Evolutionary conservation across 2,888 invertebrate species (phyloP).

Genomic region (Capitulum mitella): DNA sequence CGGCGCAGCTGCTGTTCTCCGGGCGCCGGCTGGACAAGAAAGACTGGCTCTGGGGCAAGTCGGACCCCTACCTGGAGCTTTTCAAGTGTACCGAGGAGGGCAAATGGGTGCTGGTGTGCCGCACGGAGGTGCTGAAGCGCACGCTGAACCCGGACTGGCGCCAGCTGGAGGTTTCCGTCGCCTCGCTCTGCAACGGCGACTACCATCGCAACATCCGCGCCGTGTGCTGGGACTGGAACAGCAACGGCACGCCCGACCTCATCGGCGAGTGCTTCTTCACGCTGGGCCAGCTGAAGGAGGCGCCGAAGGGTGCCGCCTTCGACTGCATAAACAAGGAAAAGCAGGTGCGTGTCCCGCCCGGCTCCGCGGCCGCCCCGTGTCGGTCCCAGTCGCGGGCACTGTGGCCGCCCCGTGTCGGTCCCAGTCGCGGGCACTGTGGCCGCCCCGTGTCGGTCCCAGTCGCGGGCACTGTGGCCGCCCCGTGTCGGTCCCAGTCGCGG

Average conservation of each 20-base stretch:
- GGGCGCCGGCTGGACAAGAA: slow-evolving; percentile 42
- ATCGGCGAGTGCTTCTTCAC: slow-evolving; percentile 38
- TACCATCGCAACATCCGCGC: slow-evolving; percentile 47
- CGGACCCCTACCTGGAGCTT: slow-evolving; percentile 44
- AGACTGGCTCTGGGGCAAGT: slow-evolving; percentile 42
- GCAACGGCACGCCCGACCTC: slow-evolving; percentile 38
- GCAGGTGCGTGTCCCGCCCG: slow-evolving; percentile 37
- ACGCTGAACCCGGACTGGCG: slow-evolving; percentile 52
- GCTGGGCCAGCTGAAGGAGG: slow-evolving; percentile 37
- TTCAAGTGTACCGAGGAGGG: slow-evolving; percentile 46
- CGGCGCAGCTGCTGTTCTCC: slow-evolving; percentile 41
- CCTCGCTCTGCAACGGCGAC: slow-evolving; percentile 46
- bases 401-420: too few relatives aligned
- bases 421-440: too few relatives aligned
- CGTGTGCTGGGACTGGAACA: slow-evolving; percentile 45
- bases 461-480: too few relatives aligned
- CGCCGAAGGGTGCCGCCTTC: slow-evolving; percentile 36
- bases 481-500: too few relatives aligned
- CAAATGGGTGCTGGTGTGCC: slow-evolving; percentile 33
- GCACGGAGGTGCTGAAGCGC: slow-evolving; percentile 46
- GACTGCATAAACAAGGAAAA: slow-evolving; percentile 43
- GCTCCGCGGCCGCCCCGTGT: slow-evolving; percentile 30
- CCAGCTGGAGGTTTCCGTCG: slow-evolving; percentile 43
- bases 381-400: too few relatives aligned
- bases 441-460: too few relatives aligned